These are phyloP conservation scores for Tamias sibiricus DNA, from an alignment of 2,113 vertebrate species.

Conservation along the genomic window DNA sequence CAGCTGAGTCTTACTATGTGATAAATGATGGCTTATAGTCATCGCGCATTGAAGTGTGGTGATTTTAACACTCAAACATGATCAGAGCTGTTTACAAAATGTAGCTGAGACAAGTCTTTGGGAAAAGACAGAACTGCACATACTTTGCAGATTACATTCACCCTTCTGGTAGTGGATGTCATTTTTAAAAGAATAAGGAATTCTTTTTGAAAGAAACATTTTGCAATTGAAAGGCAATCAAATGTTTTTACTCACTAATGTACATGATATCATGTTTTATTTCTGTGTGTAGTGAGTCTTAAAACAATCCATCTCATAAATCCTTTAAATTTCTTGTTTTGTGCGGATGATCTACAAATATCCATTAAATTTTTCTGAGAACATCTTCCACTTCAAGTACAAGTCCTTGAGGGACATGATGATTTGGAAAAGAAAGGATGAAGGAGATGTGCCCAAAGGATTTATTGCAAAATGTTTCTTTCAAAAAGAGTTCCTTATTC, in stretches of 20 bases:
- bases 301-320: not conserved
- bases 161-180: not conserved
- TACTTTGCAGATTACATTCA: not conserved
- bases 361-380: constrained; percentile 40
- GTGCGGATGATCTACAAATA: constrained; percentile 39
- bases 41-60: not conserved
- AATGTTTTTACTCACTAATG: not conserved
- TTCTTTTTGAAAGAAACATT: constrained; percentile 22
- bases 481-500: not conserved
- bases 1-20: not conserved
- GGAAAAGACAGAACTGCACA: not conserved
- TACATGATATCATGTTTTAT: not conserved
- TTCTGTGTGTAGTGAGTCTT: constrained; percentile 21
- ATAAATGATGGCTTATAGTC: not conserved
- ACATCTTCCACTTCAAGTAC: constrained; percentile 17
- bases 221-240: not conserved
- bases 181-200: not conserved
- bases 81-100: not conserved
- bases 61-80: not conserved
- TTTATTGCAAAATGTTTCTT: constrained; percentile 59
- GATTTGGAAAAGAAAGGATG: constrained; percentile 50
- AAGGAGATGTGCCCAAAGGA: constrained; percentile 6
- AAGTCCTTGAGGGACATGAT: constrained; percentile 29
- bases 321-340: constrained; percentile 67
- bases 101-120: not conserved